phyloP scores from a whole-genome alignment of 2,113 vertebrate species.

The Connochaetes taurinus region DNA sequence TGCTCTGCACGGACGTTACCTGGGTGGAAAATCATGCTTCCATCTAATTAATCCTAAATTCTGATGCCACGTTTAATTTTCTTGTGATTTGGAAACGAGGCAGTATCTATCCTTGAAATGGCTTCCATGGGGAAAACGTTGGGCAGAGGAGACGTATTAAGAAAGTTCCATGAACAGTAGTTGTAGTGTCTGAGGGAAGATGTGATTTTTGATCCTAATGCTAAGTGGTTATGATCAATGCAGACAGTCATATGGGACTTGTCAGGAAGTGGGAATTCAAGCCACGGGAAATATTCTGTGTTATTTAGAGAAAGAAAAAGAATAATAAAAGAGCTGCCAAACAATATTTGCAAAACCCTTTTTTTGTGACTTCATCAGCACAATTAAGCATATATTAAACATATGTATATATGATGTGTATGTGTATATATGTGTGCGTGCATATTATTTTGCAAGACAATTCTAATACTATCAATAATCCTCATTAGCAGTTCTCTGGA shows the following conservation, averaged over 20 bases:
- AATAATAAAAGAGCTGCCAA: background rate
- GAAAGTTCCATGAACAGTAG: background rate
- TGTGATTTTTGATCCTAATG: background rate
- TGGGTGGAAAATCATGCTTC: background rate
- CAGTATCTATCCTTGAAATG: background rate
- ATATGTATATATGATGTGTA: background rate
- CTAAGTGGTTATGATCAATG: background rate
- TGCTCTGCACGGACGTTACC: background rate
- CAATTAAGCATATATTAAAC: background rate
- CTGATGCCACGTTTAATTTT: background rate
- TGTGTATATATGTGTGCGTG: accelerated
- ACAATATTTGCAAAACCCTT: background rate
- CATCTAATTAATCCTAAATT: background rate
- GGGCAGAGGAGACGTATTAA: background rate
- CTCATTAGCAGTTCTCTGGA: background rate
- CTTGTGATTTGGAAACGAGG: background rate
- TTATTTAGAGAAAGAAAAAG: background rate
- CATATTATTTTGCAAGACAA: background rate
- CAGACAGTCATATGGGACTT: background rate
- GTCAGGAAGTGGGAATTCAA: background rate
- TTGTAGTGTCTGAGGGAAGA: background rate
- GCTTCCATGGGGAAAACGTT: accelerated
- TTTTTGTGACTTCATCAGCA: background rate
- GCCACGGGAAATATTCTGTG: background rate
- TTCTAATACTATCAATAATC: background rate